Evolutionary conservation across 1,140 invertebrate species (phyloP).

Genomic region (Zophobas morio): DNA sequence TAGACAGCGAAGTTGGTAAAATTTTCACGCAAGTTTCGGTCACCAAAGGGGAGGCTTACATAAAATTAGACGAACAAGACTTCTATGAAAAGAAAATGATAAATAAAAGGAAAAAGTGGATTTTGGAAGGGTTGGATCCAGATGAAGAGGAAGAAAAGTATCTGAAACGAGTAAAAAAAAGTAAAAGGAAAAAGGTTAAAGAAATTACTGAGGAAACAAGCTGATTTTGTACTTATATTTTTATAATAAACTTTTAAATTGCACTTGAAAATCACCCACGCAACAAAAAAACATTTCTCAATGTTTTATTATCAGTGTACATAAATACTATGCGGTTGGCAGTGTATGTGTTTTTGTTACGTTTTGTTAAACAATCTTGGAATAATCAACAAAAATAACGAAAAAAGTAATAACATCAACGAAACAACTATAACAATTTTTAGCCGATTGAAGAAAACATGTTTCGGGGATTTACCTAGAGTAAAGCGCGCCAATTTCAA

Average conservation of each 20-base stretch:
- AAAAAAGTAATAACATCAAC: too few species aligned
- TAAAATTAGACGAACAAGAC: conserved; percentile 91
- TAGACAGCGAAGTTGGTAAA: conserved; percentile 86
- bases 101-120: conserved; percentile 90
- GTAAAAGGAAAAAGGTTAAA: conserved; percentile 58
- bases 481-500: too few species aligned
- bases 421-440: too few species aligned
- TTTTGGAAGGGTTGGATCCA: conserved; percentile 87
- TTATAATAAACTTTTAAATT: neutral
- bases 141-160: conserved; percentile 79
- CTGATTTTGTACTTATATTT: neutral
- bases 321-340: too few species aligned
- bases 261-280: too few species aligned
- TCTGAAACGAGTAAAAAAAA: conserved; percentile 69
- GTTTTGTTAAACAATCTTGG: too few species aligned
- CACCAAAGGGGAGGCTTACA: conserved; percentile 91
- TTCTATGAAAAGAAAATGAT: conserved; percentile 91
- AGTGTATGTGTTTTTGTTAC: too few species aligned
- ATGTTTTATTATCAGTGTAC: too few species aligned
- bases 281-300: too few species aligned
- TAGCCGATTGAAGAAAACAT: too few species aligned
- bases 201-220: neutral
- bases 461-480: too few species aligned
- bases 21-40: conserved; percentile 94
- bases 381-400: too few species aligned